Base-by-base conservation (phyloP, 2,797 vertebrate species). In the Lerista edwardsae region DNA sequence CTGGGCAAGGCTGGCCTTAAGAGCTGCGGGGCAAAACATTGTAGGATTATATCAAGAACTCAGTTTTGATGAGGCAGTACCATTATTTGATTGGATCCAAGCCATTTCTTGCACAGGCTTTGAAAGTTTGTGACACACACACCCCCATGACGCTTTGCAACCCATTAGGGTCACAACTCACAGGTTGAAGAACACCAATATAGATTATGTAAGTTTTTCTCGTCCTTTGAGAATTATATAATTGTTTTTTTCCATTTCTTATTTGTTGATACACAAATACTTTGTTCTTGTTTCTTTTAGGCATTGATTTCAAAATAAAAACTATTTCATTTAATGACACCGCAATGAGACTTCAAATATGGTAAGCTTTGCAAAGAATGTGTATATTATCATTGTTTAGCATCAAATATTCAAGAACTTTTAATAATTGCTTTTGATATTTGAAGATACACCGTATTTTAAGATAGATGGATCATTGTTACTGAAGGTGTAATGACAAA, bases 241-340 rank as follows among this genome's bases (percentile, higher is more conserved):
- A 55, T 79, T 65, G 19, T 75, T 80, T 80, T 27, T 65, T 72
- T 59, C 64, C 4, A 25, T 74, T 41, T 79, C 21, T 17, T 84
- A 29, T 80, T 44, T 55, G 73, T 55, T 25, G 21, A 41, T 80
- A 84, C 51, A 74, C 64, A 17, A 1, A 7, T 86, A 83, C 84
- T 75, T n/a, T 71, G 88, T 84, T 91, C 2, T 92, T 91, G 75
- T 88, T 91, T 88, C 73, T 92, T 92, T 78, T 86, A 96, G 95
- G 95, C 72, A 95, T 96, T 91, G 95, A 96, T 92, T 96, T 96
- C 91, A 95, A 95, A 90, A 94, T 95, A 62, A 96, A 96, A 84
- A 87, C 87, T 65, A 83, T 95, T 86, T 86, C 57, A 0, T 85
- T 94, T 87, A 90, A 93, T 79, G 92, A 86, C 55, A 96, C 79